These are phyloP conservation scores for Plemyria rubiginata DNA, from an alignment of 2,888 invertebrate genomes.

Conservation along the genomic window DNA sequence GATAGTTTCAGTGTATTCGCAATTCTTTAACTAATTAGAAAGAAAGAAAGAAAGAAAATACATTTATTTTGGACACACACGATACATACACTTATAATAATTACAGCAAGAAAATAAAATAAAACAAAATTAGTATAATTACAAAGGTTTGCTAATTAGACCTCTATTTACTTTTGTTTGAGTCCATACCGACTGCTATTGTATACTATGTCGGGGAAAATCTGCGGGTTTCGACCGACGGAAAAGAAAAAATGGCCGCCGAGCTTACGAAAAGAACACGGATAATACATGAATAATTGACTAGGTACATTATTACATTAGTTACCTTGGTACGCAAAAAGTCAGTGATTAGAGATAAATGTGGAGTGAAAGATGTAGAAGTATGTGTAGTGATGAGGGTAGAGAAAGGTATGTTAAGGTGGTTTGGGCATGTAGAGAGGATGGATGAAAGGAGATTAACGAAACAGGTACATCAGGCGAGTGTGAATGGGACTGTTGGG, in stretches of 20 bases:
- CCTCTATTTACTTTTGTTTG: constrained; percentile 31
- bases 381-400: no score
- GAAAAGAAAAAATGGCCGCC: constrained; percentile 5
- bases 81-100: no score
- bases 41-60: no score
- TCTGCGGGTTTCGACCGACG: constrained; percentile 4
- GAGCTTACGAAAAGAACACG: background rate
- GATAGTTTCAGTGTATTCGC: constrained; percentile 5
- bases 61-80: no score
- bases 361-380: no score
- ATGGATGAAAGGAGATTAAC: no score
- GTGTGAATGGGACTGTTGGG: no score
- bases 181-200: constrained; percentile 1
- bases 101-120: no score
- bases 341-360: no score
- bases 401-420: no score
- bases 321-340: background rate
- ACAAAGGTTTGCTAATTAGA: constrained; percentile 35
- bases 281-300: background rate
- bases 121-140: constrained; percentile 33
- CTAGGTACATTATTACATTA: background rate
- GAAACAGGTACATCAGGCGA: no score
- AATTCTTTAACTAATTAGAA: constrained; percentile 28
- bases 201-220: background rate
- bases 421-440: no score